phyloP scores from a whole-genome alignment of 1,140 invertebrate genomes.

The Bombus breviceps region DNA sequence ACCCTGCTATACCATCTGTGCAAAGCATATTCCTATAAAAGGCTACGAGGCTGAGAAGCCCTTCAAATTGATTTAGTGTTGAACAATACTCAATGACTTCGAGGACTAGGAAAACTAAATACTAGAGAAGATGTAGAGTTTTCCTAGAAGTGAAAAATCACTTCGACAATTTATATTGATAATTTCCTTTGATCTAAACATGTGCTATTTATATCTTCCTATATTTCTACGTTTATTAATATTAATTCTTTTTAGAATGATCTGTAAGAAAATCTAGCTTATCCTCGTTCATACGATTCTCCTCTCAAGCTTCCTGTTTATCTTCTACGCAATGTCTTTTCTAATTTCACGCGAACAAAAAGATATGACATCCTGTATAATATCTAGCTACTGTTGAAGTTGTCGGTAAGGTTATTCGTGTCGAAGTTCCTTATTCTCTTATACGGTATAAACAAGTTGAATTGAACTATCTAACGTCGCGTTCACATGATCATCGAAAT shows the following conservation, averaged over 20 bases:
- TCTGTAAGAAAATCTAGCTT: neutral
- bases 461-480: neutral
- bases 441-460: constrained; percentile 1
- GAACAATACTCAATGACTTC: too few species aligned
- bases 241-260: neutral
- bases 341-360: neutral
- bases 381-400: neutral
- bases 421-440: neutral
- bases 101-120: too few species aligned
- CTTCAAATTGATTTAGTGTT: too few species aligned
- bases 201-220: too few species aligned
- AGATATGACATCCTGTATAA: neutral
- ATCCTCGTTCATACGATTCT: neutral
- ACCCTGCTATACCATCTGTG: rapidly evolving
- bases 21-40: too few species aligned
- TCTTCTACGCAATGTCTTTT: neutral
- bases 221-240: neutral
- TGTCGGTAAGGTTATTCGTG: neutral
- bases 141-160: too few species aligned
- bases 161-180: too few species aligned
- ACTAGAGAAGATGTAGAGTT: too few species aligned
- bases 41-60: too few species aligned
- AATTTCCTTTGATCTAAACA: too few species aligned
- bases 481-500: neutral
- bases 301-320: neutral